phyloP scores from a whole-genome alignment of 2,113 vertebrate species.

The Etheostoma spectabile region DNA sequence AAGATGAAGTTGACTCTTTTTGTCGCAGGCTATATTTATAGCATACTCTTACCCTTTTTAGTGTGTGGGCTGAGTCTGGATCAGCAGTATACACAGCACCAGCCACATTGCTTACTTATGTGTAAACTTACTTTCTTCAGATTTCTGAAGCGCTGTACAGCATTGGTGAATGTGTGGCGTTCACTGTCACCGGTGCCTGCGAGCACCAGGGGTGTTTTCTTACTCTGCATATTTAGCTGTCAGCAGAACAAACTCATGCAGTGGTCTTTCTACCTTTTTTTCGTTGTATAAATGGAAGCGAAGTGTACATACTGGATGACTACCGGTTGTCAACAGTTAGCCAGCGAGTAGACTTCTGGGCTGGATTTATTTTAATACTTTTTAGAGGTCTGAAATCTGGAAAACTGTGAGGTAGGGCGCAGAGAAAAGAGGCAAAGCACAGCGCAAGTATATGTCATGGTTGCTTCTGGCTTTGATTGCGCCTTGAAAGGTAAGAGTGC shows the following conservation, averaged over 20 bases:
- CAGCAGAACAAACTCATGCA: not conserved
- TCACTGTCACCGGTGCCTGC: not conserved
- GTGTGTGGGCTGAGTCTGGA: too few relatives aligned
- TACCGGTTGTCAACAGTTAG: not conserved
- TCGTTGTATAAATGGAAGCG: not conserved
- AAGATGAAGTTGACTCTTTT: not conserved
- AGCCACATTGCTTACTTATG: not conserved
- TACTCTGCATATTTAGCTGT: not conserved
- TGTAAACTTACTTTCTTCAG: not conserved
- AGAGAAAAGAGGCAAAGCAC: too few relatives aligned
- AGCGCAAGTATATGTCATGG: too few relatives aligned
- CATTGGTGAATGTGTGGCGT: not conserved
- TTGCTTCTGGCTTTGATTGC: too few relatives aligned
- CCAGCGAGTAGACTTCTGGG: not conserved
- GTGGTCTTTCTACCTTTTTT: not conserved
- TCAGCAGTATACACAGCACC: not conserved
- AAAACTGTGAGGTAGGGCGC: too few relatives aligned
- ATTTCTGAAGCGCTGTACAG: not conserved
- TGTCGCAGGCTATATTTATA: not conserved
- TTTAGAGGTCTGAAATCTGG: not conserved
- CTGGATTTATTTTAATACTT: not conserved
- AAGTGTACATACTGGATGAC: not conserved
- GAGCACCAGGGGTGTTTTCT: not conserved
- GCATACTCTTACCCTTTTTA: not conserved
- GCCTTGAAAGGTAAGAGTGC: too few relatives aligned